Evolutionary conservation across 1,140 invertebrate species (phyloP).

Genomic region (Papilio aristodemus): DNA sequence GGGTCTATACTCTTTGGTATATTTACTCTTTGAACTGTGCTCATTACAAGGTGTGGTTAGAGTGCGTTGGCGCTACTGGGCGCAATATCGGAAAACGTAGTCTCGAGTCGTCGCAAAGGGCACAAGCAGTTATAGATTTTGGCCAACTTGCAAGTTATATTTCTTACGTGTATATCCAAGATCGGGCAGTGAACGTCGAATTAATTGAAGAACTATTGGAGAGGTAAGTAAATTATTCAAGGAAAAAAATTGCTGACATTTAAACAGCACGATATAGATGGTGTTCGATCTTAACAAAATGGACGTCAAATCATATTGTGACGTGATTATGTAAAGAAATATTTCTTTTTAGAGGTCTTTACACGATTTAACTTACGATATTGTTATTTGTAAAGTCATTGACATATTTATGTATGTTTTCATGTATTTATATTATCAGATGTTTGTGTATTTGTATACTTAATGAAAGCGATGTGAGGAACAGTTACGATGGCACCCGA

Average conservation of each 20-base stretch:
- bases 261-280: constrained; percentile 32
- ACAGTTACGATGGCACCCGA: constrained; percentile 38
- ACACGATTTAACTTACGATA: not conserved
- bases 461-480: constrained; percentile 19
- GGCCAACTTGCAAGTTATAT: constrained; percentile 50
- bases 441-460: constrained; percentile 32
- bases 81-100: constrained; percentile 11
- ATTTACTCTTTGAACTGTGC: not conserved
- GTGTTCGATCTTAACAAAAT: constrained; percentile 64
- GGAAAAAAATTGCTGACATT: constrained; percentile 23
- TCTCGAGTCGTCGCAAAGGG: constrained; percentile 39
- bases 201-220: constrained; percentile 40
- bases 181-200: constrained; percentile 41
- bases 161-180: constrained; percentile 50
- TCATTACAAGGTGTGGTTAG: constrained; percentile 6
- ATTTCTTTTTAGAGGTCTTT: not conserved
- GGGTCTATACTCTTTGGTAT: not conserved
- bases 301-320: constrained; percentile 72
- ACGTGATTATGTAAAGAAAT: constrained; percentile 75
- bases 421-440: not conserved
- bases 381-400: not conserved
- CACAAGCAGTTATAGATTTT: constrained; percentile 49
- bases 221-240: constrained; percentile 57
- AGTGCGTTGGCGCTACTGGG: constrained; percentile 9
- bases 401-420: not conserved